A percentile compares a stretch with the other conserved stretches of the same genome.
These are phyloP conservation scores for Lichenostomus cassidix DNA, from an alignment of 2,113 vertebrate genomes.

Conservation along the genomic window DNA sequence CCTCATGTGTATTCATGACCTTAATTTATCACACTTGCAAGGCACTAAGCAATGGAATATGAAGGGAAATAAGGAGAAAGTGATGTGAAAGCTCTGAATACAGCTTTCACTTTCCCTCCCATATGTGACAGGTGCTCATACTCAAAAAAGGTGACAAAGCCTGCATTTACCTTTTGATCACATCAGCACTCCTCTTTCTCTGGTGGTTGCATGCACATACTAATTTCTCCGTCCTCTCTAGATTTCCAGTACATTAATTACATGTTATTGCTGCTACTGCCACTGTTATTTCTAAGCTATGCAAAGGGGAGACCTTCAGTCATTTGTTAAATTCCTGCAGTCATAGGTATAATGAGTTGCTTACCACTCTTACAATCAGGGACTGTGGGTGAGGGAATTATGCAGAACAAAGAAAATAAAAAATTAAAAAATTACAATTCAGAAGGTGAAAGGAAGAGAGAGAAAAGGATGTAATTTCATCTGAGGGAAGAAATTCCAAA, in stretches of 20 bases:
- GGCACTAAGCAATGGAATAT: not conserved
- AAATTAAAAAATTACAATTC: not conserved
- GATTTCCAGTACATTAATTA: conserved; percentile 43
- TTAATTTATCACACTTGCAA: not conserved
- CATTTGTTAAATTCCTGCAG: not conserved
- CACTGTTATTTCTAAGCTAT: conserved; percentile 18
- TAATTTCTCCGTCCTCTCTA: conserved; percentile 6
- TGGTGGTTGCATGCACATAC: not conserved
- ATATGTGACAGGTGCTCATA: not conserved
- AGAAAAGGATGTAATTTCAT: not conserved
- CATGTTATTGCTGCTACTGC: conserved; percentile 19
- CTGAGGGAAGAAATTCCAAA: not conserved
- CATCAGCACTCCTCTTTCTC: not conserved
- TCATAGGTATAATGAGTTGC: not conserved
- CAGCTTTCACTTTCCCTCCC: not conserved
- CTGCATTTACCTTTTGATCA: not conserved
- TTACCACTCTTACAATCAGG: not conserved
- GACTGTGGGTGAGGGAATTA: not conserved
- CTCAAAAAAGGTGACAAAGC: not conserved
- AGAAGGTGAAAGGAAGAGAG: not conserved
- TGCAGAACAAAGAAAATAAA: not conserved
- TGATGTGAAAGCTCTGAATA: not conserved
- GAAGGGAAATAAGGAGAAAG: not conserved
- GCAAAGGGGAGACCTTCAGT: not conserved
- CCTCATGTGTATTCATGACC: not conserved